Conservation (phyloP, 2,797 vertebrate species). For the Sebastes reedi region DNA sequence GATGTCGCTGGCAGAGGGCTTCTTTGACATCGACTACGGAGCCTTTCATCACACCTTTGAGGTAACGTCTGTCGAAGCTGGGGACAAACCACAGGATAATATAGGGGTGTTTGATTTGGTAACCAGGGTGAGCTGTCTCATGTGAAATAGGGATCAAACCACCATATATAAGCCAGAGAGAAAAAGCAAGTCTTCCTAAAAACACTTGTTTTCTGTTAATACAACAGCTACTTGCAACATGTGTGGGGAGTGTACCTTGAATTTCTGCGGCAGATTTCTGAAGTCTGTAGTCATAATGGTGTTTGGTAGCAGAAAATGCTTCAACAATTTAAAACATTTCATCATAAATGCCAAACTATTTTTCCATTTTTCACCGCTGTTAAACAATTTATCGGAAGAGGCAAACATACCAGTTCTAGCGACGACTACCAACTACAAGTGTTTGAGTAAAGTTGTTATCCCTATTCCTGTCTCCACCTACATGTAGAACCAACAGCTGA, state of each 20-base stretch:
- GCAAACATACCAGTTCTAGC: background rate
- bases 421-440: background rate
- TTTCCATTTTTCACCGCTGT: background rate
- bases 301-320: background rate
- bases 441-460: constrained; percentile 10
- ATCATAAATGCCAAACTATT: background rate
- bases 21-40: constrained; percentile 94
- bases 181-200: background rate
- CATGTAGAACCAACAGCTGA: constrained; percentile 24
- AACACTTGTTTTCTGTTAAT: background rate
- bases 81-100: background rate
- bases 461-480: constrained; percentile 60
- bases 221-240: background rate
- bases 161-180: too few relatives aligned
- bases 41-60: constrained; percentile 95
- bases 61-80: constrained; percentile 48
- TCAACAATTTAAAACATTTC: background rate
- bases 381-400: background rate
- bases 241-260: background rate
- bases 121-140: too few relatives aligned
- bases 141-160: too few relatives aligned
- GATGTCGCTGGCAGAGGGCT: constrained; percentile 91
- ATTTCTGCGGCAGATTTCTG: background rate
- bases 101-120: background rate
- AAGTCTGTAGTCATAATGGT: background rate